phyloP scores from a whole-genome alignment of 2,113 vertebrate species.

The Naja naja region DNA sequence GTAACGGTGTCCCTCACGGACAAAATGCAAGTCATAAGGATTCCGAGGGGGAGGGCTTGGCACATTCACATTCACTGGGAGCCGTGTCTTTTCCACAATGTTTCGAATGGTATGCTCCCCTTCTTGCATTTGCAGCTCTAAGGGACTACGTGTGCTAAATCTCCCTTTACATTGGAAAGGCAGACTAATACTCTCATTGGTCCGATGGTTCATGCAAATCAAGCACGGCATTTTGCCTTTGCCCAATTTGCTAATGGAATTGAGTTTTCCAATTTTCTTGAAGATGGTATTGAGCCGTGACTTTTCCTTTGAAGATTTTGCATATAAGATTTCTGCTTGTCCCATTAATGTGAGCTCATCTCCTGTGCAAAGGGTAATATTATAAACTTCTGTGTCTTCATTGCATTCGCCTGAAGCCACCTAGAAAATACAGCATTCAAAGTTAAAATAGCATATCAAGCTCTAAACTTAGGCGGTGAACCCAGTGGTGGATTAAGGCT shows the following conservation, averaged over 20 bases:
- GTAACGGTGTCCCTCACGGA: constrained; percentile 94
- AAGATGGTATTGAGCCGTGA: constrained; percentile 96
- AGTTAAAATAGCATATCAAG: background rate
- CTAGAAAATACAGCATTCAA: constrained; percentile 66
- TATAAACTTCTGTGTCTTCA: constrained; percentile 97
- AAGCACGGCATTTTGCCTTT: constrained; percentile 97
- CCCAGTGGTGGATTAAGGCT: too few relatives aligned
- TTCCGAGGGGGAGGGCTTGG: constrained; percentile 89
- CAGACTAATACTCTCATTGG: constrained; percentile 97
- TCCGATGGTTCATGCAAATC: constrained; percentile 99
- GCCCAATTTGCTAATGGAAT: constrained; percentile 91
- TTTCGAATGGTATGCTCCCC: constrained; percentile 95
- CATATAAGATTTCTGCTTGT: constrained; percentile 98
- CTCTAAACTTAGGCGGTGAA: background rate
- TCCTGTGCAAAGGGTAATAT: constrained; percentile 91
- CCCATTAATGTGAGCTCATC: constrained; percentile 98
- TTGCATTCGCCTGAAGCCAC: constrained; percentile 97
- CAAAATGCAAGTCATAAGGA: constrained; percentile 93
- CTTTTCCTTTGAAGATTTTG: constrained; percentile 92
- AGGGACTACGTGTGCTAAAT: constrained; percentile 93
- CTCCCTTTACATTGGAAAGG: constrained; percentile 97
- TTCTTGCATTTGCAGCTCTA: constrained; percentile 98
- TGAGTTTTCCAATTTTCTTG: constrained; percentile 94
- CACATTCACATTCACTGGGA: constrained; percentile 93
- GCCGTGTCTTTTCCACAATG: constrained; percentile 94